Evolutionary conservation across 2,888 invertebrate genomes (phyloP).

Genomic region (Leptothorax acervorum): DNA sequence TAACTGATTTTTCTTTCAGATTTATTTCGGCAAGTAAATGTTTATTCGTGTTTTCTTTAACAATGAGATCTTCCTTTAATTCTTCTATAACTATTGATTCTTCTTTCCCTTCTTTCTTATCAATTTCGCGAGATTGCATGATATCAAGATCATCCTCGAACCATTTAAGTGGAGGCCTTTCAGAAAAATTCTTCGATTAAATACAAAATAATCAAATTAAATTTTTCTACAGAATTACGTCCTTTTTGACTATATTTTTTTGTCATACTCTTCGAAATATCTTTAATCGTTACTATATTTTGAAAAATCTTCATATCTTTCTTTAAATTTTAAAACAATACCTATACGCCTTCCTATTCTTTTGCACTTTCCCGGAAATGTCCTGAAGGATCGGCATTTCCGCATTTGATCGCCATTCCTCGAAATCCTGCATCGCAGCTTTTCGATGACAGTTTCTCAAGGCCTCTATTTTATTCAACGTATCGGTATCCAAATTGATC

Average conservation of each 20-base stretch:
- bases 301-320: neutral
- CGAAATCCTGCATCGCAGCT: conserved; percentile 89
- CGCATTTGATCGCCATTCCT: conserved; percentile 87
- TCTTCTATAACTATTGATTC: neutral
- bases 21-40: conserved; percentile 43
- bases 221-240: neutral
- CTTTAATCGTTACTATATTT: neutral
- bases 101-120: conserved; percentile 26
- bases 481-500: conserved; percentile 87
- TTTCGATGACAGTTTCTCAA: conserved; percentile 88
- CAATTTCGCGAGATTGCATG: conserved; percentile 62
- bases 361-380: conserved; percentile 70
- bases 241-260: neutral
- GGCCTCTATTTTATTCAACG: conserved; percentile 88
- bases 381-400: conserved; percentile 75
- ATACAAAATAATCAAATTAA: neutral
- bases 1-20: conserved; percentile 8
- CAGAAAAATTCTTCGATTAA: conserved; percentile 23
- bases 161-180: conserved; percentile 78
- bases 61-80: conserved; percentile 9
- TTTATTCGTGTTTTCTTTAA: conserved; percentile 57
- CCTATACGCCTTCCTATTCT: conserved; percentile 79
- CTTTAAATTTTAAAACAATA: conserved; percentile 55
- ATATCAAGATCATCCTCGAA: conserved; percentile 69
- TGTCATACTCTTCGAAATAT: neutral